phyloP scores from a whole-genome alignment of 2,113 vertebrate genomes.

The Muntiacus muntjak region DNA sequence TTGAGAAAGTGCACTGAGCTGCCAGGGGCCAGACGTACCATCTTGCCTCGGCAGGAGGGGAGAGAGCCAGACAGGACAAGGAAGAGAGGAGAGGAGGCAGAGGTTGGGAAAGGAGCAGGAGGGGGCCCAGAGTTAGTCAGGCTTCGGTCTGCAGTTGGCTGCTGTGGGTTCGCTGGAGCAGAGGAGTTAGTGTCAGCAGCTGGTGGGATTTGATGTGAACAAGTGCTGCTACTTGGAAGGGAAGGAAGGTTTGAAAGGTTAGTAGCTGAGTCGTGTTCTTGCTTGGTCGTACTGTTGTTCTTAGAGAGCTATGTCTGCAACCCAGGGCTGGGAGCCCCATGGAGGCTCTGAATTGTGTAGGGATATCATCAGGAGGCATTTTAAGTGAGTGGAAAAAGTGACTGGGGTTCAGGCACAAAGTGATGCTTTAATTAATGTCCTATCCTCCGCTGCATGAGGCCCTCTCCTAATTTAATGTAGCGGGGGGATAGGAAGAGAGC shows the following conservation, averaged over 20 bases:
- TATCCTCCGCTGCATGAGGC: background rate
- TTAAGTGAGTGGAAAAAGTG: background rate
- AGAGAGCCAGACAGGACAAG: background rate
- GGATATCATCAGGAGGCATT: background rate
- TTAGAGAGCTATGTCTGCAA: background rate
- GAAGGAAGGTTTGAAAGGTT: background rate
- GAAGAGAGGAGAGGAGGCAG: background rate
- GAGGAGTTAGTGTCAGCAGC: background rate
- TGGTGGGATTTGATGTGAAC: background rate
- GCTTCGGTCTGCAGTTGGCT: background rate
- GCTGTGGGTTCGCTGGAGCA: background rate
- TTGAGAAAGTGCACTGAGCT: background rate
- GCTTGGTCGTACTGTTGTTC: background rate
- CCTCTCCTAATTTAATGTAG: background rate
- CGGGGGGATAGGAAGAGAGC: background rate
- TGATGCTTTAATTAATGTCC: background rate
- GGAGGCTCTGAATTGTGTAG: background rate
- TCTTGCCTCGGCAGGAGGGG: background rate
- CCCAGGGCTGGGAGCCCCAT: background rate
- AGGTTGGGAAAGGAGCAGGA: background rate
- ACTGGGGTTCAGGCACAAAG: background rate
- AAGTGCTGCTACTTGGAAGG: background rate
- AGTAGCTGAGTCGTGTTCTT: background rate
- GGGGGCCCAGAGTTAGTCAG: background rate
- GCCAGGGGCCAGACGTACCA: background rate